Percentiles rank a stretch among this genome's conserved stretches.
Evolutionary conservation across 2,113 vertebrate species (phyloP).

Genomic region (Melanostigma gelatinosum): DNA sequence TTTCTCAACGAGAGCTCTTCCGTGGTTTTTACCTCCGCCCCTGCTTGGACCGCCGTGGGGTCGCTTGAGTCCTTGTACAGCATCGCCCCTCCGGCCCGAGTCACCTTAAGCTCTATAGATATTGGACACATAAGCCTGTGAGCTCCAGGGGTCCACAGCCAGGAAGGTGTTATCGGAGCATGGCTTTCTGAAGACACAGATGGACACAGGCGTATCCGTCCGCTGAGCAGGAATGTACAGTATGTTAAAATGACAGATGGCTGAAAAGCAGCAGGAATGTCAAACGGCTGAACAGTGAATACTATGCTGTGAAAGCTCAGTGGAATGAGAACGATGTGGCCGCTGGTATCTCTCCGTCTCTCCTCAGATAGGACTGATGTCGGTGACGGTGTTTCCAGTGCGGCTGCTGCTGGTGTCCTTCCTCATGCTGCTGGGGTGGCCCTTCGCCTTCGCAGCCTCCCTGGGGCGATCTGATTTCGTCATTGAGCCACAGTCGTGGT

Average conservation of each 20-base stretch:
- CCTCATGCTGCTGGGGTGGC: conserved; percentile 97
- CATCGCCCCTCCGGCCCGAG: too few relatives aligned
- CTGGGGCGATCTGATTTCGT: conserved; percentile 85
- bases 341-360: neutral
- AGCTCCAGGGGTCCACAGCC: neutral
- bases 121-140: neutral
- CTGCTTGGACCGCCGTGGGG: too few relatives aligned
- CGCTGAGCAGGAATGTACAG: conserved; percentile 1
- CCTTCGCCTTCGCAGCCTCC: conserved; percentile 89
- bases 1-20: too few relatives aligned
- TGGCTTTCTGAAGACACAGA: conserved; percentile 6
- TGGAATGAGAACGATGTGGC: neutral
- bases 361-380: conserved; percentile 92
- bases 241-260: conserved; percentile 2
- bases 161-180: neutral
- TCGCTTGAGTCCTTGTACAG: too few relatives aligned
- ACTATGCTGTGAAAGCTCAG: neutral
- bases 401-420: conserved; percentile 89
- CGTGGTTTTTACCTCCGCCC: too few relatives aligned
- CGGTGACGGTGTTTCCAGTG: conserved; percentile 92
- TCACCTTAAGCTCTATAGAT: neutral
- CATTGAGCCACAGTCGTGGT: conserved; percentile 86
- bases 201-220: neutral
- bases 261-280: conserved; percentile 4
- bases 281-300: neutral